Conservation (phyloP, 64 coral and sea anemone genomes). For the Porites lutea region DNA sequence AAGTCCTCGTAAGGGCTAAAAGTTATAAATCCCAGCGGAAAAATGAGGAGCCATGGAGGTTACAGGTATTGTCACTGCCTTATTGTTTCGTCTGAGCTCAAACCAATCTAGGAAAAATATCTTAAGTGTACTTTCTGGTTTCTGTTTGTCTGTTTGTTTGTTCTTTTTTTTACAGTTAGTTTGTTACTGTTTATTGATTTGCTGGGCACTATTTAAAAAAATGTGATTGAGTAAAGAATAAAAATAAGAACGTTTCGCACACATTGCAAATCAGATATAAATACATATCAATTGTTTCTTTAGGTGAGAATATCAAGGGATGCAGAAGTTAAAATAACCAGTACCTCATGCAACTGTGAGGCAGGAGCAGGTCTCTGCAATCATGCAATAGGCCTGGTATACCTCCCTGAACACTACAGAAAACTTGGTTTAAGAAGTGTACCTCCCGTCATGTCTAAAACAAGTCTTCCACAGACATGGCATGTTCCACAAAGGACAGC, state of each 20-base stretch:
- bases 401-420: constrained; percentile 46
- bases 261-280: constrained; percentile 3
- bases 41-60: constrained; percentile 64
- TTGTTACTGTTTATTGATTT: neutral
- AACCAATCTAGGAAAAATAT: constrained; percentile 6
- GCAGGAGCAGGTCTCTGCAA: constrained; percentile 59
- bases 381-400: constrained; percentile 60
- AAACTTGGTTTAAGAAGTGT: constrained; percentile 59
- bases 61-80: constrained; percentile 45
- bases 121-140: constrained; percentile 21
- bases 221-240: neutral
- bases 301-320: constrained; percentile 2
- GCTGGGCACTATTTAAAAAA: neutral
- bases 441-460: constrained; percentile 68
- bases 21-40: constrained; percentile 61
- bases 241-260: neutral
- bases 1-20: constrained; percentile 11
- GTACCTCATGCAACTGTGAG: constrained; percentile 55
- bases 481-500: constrained; percentile 59
- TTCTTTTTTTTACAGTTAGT: neutral
- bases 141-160: constrained; percentile 12
- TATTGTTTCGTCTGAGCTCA: constrained; percentile 7
- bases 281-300: constrained; percentile 5
- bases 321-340: constrained; percentile 42
- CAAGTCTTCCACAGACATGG: constrained; percentile 71